These are phyloP conservation scores for Drosophila bifasciata DNA, from an alignment of 1,140 invertebrate genomes.

Conservation along the genomic window DNA sequence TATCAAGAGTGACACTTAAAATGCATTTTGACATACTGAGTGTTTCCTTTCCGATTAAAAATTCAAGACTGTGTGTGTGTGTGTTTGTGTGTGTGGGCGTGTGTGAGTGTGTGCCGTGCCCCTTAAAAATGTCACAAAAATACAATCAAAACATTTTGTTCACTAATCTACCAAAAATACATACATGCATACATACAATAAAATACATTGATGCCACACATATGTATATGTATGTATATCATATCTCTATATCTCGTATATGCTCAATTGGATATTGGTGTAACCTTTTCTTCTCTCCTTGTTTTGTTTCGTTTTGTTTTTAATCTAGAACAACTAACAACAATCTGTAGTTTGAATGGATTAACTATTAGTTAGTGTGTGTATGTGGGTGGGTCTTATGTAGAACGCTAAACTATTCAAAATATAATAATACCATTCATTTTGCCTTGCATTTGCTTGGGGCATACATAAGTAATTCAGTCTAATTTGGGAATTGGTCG, in stretches of 20 bases:
- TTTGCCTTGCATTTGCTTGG: conserved; percentile 37
- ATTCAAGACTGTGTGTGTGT: conserved; percentile 9
- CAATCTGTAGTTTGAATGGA: conserved; percentile 42
- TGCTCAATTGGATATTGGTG: conserved; percentile 40
- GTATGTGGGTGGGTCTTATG: conserved; percentile 11
- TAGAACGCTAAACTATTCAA: conserved; percentile 67
- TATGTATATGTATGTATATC: conserved; percentile 29
- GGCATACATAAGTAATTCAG: conserved; percentile 72
- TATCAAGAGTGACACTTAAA: conserved; percentile 56
- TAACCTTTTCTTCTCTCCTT: conserved; percentile 13
- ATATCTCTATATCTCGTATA: background rate
- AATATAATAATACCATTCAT: conserved; percentile 70
- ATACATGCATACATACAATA: conserved; percentile 66
- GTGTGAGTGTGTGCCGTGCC: conserved; percentile 26
- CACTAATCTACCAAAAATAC: conserved; percentile 72
- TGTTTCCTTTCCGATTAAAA: conserved; percentile 26
- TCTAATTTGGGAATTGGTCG: conserved; percentile 80
- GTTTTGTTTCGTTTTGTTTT: no score
- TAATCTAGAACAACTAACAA: conserved; percentile 69
- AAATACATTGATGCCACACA: conserved; percentile 57
- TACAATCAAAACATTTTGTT: conserved; percentile 78
- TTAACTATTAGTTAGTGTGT: conserved; percentile 11
- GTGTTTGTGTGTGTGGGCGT: conserved; percentile 41
- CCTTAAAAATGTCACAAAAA: conserved; percentile 77
- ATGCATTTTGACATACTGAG: conserved; percentile 57